Evolutionary conservation across 2,113 vertebrate genomes (phyloP).

Genomic region (Semnornis frantzii): DNA sequence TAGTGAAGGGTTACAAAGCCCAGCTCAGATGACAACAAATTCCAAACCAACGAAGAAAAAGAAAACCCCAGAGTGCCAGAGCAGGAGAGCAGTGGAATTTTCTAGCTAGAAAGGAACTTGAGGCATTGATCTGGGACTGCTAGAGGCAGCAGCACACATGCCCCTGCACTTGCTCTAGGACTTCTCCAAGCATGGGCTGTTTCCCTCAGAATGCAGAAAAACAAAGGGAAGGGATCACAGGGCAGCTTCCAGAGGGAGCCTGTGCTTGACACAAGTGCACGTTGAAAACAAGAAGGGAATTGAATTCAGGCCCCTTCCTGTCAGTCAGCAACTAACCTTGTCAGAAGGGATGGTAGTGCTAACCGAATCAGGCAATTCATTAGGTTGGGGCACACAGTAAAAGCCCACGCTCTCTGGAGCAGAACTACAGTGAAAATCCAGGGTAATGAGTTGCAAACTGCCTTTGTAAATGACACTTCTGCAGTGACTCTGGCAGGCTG

Average conservation of each 20-base stretch:
- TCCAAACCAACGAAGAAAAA: constrained; percentile 25
- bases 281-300: constrained; percentile 17
- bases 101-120: constrained; percentile 27
- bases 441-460: constrained; percentile 68
- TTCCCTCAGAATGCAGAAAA: constrained; percentile 18
- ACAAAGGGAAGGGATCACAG: constrained; percentile 29
- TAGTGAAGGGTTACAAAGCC: constrained; percentile 6
- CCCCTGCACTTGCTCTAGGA: neutral
- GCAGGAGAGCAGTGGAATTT: constrained; percentile 29
- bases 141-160: neutral
- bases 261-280: neutral
- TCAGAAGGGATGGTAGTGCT: constrained; percentile 45
- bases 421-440: constrained; percentile 57
- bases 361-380: constrained; percentile 41
- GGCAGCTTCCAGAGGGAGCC: constrained; percentile 39
- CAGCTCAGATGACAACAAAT: constrained; percentile 11
- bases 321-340: constrained; percentile 56
- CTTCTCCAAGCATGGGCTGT: neutral
- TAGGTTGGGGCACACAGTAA: constrained; percentile 29
- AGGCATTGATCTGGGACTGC: neutral
- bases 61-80: neutral
- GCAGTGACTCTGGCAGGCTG: constrained; percentile 31
- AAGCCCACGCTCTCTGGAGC: constrained; percentile 53
- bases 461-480: constrained; percentile 63
- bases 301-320: constrained; percentile 28